Conservation (phyloP, 2,888 invertebrate species). For the Calameuta idolon region DNA sequence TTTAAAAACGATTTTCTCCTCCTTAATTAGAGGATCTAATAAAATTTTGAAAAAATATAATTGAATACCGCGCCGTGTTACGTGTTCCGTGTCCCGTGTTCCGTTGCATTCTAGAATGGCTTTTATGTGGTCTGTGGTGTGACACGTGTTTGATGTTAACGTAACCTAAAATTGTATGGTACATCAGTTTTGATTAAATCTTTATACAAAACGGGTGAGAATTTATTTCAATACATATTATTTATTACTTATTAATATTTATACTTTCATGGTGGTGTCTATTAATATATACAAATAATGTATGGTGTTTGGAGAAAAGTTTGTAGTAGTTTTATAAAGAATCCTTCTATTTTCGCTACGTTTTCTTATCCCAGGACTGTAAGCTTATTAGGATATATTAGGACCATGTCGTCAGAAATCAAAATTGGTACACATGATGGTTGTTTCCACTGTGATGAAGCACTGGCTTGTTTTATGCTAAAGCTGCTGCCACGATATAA, state of each 20-base stretch:
- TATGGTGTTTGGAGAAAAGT: background rate
- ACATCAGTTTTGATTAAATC: background rate
- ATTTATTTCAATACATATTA: background rate
- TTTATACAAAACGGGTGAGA: background rate
- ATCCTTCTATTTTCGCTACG: background rate
- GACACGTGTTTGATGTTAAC: background rate
- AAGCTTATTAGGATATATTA: background rate
- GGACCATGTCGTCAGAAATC: conserved; percentile 43
- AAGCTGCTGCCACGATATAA: conserved; percentile 83
- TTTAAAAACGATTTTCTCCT: no score
- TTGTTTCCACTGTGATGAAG: conserved; percentile 94
- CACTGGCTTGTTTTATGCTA: conserved; percentile 93
- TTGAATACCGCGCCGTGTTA: no score
- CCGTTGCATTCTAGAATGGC: no score
- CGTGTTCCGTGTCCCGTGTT: no score
- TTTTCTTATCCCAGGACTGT: background rate
- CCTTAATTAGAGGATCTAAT: no score
- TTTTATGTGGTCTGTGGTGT: no score
- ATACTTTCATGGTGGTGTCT: background rate
- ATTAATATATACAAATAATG: background rate
- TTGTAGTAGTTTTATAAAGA: background rate
- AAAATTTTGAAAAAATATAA: no score
- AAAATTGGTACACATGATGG: conserved; percentile 84
- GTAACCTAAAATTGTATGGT: background rate
- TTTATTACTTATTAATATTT: background rate